phyloP scores from a whole-genome alignment of 2,797 vertebrate genomes.

The Yasuhikotakia modesta region DNA sequence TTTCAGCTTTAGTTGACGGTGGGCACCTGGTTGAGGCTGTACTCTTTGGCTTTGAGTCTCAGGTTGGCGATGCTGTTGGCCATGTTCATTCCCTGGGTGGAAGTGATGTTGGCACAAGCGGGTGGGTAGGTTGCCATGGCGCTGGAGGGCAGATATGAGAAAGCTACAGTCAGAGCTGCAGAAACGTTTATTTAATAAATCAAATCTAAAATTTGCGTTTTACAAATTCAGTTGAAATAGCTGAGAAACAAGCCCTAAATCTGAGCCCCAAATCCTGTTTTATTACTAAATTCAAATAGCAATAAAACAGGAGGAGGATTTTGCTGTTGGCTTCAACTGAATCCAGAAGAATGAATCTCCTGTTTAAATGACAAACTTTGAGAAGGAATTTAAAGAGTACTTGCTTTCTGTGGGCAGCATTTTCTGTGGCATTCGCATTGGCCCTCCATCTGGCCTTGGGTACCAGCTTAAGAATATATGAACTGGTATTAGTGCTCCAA shows the following conservation, averaged over 20 bases:
- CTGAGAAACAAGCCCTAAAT: background rate
- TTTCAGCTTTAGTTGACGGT: constrained; percentile 88
- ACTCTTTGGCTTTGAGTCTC: constrained; percentile 98
- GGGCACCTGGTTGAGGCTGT: constrained; percentile 98
- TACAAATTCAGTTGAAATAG: background rate
- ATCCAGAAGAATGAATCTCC: background rate
- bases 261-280: background rate
- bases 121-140: constrained; percentile 95
- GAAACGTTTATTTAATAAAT: constrained; percentile 41
- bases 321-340: background rate
- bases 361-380: background rate
- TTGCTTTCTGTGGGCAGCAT: constrained; percentile 81
- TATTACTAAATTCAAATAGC: background rate
- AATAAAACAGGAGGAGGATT: background rate
- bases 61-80: constrained; percentile 98
- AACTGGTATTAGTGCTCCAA: constrained; percentile 67
- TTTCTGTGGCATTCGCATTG: constrained; percentile 77
- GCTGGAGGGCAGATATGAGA: constrained; percentile 73
- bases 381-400: constrained; percentile 61
- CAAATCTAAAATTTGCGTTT: constrained; percentile 6
- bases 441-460: constrained; percentile 76
- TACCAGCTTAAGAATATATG: constrained; percentile 78
- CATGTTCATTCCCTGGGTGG: constrained; percentile 97
- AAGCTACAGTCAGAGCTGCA: constrained; percentile 29
- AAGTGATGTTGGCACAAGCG: constrained; percentile 91